These are phyloP conservation scores for Psammodynastes pulverulentus DNA, from an alignment of 2,113 vertebrate genomes.

Conservation along the genomic window DNA sequence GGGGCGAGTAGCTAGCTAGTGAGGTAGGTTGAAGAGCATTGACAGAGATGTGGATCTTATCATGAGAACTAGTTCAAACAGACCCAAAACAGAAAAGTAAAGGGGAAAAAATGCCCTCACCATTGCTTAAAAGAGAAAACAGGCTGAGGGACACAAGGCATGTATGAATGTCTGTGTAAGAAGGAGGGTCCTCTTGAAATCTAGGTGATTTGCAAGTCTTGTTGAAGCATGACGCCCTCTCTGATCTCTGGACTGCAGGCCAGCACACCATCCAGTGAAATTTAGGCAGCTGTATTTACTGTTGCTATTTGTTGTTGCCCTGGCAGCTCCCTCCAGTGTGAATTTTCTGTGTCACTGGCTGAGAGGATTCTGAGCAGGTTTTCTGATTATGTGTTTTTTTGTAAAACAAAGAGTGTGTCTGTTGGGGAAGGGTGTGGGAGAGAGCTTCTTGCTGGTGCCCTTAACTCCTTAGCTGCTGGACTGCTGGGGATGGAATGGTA, in stretches of 20 bases:
- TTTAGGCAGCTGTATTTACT: constrained; percentile 86
- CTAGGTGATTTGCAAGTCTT: constrained; percentile 44
- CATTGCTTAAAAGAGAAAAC: background rate
- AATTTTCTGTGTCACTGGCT: constrained; percentile 95
- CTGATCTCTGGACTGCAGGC: constrained; percentile 64
- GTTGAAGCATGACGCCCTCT: constrained; percentile 59
- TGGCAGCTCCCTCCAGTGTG: constrained; percentile 80
- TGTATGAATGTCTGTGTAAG: constrained; percentile 1
- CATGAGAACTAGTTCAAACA: background rate
- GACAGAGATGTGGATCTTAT: background rate
- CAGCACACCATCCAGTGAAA: constrained; percentile 46
- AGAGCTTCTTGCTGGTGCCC: constrained; percentile 44
- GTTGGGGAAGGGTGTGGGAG: background rate
- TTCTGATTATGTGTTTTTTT: constrained; percentile 80
- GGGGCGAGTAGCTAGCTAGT: background rate
- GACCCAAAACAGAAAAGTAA: background rate
- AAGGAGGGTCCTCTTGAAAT: background rate
- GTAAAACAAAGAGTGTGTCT: constrained; percentile 35
- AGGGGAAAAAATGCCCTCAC: background rate
- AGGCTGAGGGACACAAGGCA: background rate
- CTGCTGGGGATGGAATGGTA: background rate
- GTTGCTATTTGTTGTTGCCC: constrained; percentile 88
- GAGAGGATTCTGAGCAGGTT: constrained; percentile 88
- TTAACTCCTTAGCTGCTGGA: constrained; percentile 40
- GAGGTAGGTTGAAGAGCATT: background rate